A percentile compares a stretch with the other conserved stretches of the same genome.
These are phyloP conservation scores for Antedon mediterranea DNA, from an alignment of 53 echinoderm and acorn worm species.

Conservation along the genomic window DNA sequence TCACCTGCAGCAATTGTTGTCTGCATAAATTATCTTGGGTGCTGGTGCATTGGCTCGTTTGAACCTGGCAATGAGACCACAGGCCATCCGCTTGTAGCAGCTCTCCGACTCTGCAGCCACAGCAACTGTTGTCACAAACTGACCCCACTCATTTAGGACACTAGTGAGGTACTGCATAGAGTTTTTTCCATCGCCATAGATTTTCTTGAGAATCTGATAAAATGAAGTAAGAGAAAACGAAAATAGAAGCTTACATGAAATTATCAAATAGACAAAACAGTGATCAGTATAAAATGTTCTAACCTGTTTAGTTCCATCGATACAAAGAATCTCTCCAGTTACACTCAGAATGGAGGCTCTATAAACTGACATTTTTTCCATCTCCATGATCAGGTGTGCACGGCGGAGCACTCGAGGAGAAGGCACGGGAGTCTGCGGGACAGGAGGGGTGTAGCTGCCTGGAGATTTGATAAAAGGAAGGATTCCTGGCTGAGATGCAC, in stretches of 20 bases:
- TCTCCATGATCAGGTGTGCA: conserved; percentile 34
- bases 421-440: conserved; percentile 6
- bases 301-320: conserved; percentile 53
- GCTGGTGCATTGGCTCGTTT: conserved; percentile 29
- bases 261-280: too few relatives aligned
- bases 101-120: conserved; percentile 35
- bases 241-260: too few relatives aligned
- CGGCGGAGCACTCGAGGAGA: conserved; percentile 23
- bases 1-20: conserved; percentile 52
- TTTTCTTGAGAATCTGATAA: too few relatives aligned
- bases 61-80: conserved; percentile 34
- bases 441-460: conserved; percentile 4
- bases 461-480: too few relatives aligned
- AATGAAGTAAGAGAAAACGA: too few relatives aligned
- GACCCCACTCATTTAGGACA: conserved; percentile 48
- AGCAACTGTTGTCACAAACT: conserved; percentile 34
- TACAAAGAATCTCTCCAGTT: conserved; percentile 32
- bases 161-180: conserved; percentile 51
- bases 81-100: conserved; percentile 22
- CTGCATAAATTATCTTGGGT: conserved; percentile 36
- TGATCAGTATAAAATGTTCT: too few relatives aligned
- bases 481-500: too few relatives aligned
- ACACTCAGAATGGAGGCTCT: conserved; percentile 20
- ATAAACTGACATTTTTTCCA: conserved; percentile 32
- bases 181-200: conserved; percentile 29